These are phyloP conservation scores for Brachylomia viminalis DNA, from an alignment of 2,888 invertebrate species.

Conservation along the genomic window DNA sequence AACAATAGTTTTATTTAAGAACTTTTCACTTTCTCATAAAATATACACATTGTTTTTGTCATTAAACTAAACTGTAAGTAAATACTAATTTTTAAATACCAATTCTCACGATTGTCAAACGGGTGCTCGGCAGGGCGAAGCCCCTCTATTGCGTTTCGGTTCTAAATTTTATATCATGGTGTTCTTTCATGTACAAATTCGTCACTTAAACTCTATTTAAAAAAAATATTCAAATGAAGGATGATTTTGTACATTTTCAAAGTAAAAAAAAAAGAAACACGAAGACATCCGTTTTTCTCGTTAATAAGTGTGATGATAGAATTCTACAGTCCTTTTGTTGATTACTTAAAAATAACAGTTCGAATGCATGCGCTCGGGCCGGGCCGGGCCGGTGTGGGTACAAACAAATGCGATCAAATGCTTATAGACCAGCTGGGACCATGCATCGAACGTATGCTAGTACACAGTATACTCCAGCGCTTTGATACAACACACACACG, in stretches of 20 bases:
- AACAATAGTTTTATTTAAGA: conserved; percentile 91
- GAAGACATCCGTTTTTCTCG: conserved; percentile 81
- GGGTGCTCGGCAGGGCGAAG: conserved; percentile 75
- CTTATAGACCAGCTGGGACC: conserved; percentile 70
- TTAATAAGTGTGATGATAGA: conserved; percentile 89
- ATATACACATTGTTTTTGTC: conserved; percentile 91
- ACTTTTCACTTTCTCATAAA: conserved; percentile 91
- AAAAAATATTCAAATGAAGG: conserved; percentile 87
- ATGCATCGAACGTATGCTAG: conserved; percentile 65
- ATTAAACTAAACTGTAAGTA: conserved; percentile 91
- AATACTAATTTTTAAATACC: conserved; percentile 91
- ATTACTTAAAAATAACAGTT: conserved; percentile 88
- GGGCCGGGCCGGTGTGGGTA: conserved; percentile 59
- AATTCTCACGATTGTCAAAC: conserved; percentile 86
- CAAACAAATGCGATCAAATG: conserved; percentile 84
- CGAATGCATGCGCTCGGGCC: conserved; percentile 69
- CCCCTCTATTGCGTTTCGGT: conserved; percentile 79
- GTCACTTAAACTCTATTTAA: conserved; percentile 88
- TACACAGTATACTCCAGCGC: conserved; percentile 70
- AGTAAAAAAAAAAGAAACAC: conserved; percentile 82
- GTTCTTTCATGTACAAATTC: conserved; percentile 88
- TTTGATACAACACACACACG: conserved; percentile 65
- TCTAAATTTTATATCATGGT: conserved; percentile 74
- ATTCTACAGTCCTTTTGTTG: conserved; percentile 87
- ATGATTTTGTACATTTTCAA: conserved; percentile 90